Evolutionary conservation across 1,140 invertebrate genomes (phyloP).

Genomic region (Goniozus legneri): DNA sequence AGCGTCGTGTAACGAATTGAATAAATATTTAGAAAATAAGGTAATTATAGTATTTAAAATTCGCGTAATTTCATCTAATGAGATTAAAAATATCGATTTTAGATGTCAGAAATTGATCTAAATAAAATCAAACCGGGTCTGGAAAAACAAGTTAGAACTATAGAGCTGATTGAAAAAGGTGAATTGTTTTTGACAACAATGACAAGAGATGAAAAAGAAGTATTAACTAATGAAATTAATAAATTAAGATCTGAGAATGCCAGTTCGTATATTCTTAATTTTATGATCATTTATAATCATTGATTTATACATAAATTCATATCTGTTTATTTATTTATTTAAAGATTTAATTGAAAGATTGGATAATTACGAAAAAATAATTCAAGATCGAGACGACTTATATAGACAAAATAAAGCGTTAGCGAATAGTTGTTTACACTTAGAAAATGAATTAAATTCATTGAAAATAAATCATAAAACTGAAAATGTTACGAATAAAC

Average conservation of each 20-base stretch:
- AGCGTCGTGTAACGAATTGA: too few species aligned
- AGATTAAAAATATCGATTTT: too few species aligned
- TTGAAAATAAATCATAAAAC: too few species aligned
- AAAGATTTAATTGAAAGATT: conserved; percentile 7
- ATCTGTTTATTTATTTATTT: not conserved
- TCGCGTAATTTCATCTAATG: too few species aligned
- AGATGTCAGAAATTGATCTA: conserved; percentile 9
- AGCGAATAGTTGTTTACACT: conserved; percentile 7
- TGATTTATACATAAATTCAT: not conserved
- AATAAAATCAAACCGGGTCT: conserved; percentile 9
- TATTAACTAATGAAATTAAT: conserved; percentile 6
- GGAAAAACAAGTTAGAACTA: conserved; percentile 2
- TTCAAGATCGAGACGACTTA: conserved; percentile 4
- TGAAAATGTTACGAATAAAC: conserved; percentile 4
- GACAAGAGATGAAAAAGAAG: conserved; percentile 10
- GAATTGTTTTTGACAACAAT: conserved; percentile 8
- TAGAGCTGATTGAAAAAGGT: conserved; percentile 9
- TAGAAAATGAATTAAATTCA: conserved; percentile 10
- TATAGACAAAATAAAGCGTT: conserved; percentile 3
- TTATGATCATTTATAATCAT: not conserved
- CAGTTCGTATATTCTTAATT: not conserved
- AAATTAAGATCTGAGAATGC: conserved; percentile 5
- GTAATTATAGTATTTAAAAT: too few species aligned
- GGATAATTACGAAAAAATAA: conserved; percentile 3
- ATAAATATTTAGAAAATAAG: too few species aligned